Conservation (phyloP, 2,797 vertebrate genomes). For the Gobio occitaniae region DNA sequence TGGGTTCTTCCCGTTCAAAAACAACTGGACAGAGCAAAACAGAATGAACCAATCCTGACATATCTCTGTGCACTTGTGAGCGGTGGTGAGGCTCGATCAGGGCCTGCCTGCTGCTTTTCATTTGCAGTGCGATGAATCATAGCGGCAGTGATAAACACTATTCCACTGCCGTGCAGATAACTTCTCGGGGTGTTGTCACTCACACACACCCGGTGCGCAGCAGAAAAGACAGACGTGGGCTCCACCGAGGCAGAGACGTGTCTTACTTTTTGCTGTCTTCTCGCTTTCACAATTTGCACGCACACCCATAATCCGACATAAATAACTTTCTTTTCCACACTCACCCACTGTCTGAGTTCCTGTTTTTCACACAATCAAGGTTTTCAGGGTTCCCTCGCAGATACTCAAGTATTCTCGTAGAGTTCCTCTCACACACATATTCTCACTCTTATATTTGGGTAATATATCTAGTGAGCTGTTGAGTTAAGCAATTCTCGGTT, state of each 20-base stretch:
- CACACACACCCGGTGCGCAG: background rate
- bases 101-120: constrained; percentile 36
- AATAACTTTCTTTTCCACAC: constrained; percentile 37
- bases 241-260: background rate
- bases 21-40: background rate
- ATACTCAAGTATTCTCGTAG: constrained; percentile 18
- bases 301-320: constrained; percentile 27
- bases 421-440: constrained; percentile 38
- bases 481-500: too few species aligned
- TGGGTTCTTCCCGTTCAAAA: background rate
- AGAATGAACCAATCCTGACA: background rate
- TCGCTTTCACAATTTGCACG: background rate
- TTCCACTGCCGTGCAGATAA: constrained; percentile 10
- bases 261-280: background rate
- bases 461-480: background rate
- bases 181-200: constrained; percentile 24
- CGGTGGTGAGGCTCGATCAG: background rate
- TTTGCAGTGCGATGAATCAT: constrained; percentile 53
- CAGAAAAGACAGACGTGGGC: constrained; percentile 30
- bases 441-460: background rate
- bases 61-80: background rate
- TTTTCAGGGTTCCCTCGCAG: constrained; percentile 34
- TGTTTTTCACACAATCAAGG: constrained; percentile 30
- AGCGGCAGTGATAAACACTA: constrained; percentile 41
- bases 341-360: constrained; percentile 41